Base-by-base conservation (phyloP, 1,140 invertebrate genomes). In the Formica selysi region DNA sequence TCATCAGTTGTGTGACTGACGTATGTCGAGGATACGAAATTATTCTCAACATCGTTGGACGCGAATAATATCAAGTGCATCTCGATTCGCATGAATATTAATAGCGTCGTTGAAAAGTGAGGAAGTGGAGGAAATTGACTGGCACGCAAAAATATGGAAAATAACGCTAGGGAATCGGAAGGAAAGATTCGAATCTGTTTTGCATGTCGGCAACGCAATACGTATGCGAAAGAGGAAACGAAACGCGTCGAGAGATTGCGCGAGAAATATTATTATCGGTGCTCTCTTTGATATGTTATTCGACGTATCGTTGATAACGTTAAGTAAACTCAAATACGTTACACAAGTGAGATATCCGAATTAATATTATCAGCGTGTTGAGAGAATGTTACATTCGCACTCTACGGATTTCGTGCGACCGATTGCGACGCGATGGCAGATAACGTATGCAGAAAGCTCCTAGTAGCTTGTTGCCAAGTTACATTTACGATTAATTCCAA, bases 21-120 rank as follows among this genome's bases (percentile, higher is more conserved):
- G 68, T 89, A 85, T 85, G 79, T 13, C 74, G 29, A 83, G 67
- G 68, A 51, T 87, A 87, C 78, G 84, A 90, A 89, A 90, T 90
- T 90, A 90, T 89, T 89, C 85, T 22, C 88, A 36, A 68, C 51
- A n/a, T 70, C 61, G 57, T 73, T 89, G 51, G 38, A 44, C 84
- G 16, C 38, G 54, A 67, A 51, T 90, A 80, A 90, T 85, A 80
- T 70, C 85, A 74, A 87, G 68, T 85, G 74, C 85, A 73, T 84
- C 79, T 26, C 85, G 61, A 87, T 76, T 87, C 44, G 64, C 79
- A 87, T 90, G 81, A 90, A 90, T 90, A 90, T 90, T 90, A 90
- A 90, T 87, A 78, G 38, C 41, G 29, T 57, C 57, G 68, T 85
- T 87, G 78, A 78, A 57, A 62, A 70, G 29, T 71, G 85, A 64